A percentile compares a stretch with the other conserved stretches of the same genome.
These are phyloP conservation scores for Nasonia vitripennis DNA, from an alignment of 1,140 invertebrate species.

Conservation along the genomic window DNA sequence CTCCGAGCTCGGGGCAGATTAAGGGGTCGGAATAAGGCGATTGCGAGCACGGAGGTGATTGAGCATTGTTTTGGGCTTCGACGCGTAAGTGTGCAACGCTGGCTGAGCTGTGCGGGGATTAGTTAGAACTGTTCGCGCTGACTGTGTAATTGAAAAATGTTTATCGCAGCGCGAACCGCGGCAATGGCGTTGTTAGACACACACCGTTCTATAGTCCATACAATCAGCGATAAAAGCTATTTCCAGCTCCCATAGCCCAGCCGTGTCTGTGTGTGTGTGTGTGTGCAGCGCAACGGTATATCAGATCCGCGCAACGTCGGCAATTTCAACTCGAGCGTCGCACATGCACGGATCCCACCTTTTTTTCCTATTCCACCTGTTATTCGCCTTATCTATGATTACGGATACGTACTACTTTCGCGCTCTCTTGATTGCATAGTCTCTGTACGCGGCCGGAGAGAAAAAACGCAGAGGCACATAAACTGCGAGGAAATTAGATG, in stretches of 20 bases:
- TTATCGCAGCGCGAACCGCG: not conserved
- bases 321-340: constrained; percentile 7
- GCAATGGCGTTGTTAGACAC: not conserved
- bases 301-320: not conserved
- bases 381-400: constrained; percentile 35
- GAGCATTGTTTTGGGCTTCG: not conserved
- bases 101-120: not conserved
- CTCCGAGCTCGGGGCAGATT: not conserved
- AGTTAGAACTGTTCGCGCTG: too few relatives aligned
- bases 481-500: constrained; percentile 18
- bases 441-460: not conserved
- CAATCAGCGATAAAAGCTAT: not conserved
- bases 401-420: constrained; percentile 11
- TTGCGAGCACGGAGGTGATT: not conserved
- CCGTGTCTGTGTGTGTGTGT: not conserved
- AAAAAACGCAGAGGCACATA: constrained; percentile 1
- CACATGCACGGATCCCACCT: not conserved
- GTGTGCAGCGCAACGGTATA: not conserved
- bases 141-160: too few relatives aligned
- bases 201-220: not conserved
- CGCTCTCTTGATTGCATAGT: not conserved
- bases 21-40: not conserved
- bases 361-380: constrained; percentile 12
- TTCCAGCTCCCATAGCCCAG: not conserved
- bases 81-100: not conserved